Percentiles rank a stretch among this genome's conserved stretches.
Evolutionary conservation across 2,888 invertebrate species (phyloP).

Genomic region (Andrena bucephala): DNA sequence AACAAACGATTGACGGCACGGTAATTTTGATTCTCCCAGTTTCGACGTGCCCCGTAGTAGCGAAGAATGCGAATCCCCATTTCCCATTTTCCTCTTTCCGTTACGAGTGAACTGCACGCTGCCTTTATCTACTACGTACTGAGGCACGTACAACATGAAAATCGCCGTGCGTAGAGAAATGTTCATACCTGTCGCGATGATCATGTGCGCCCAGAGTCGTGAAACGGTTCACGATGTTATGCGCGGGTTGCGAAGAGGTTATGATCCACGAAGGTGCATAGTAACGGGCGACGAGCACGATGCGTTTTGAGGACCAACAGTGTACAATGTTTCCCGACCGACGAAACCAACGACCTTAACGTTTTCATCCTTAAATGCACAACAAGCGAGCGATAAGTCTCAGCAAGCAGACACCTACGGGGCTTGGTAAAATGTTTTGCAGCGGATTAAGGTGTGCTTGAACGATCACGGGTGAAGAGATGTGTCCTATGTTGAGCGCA

Average conservation of each 20-base stretch:
- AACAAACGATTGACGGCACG: conserved; percentile 7
- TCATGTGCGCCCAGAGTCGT: conserved; percentile 24
- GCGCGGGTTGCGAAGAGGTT: conserved; percentile 55
- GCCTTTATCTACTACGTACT: background rate
- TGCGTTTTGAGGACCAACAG: conserved; percentile 4
- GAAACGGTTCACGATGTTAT: conserved; percentile 35
- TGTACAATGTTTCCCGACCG: background rate
- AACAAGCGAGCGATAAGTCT: conserved; percentile 28
- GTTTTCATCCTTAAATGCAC: conserved; percentile 9
- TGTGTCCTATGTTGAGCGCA: background rate
- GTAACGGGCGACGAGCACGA: conserved; percentile 6
- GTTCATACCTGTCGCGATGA: conserved; percentile 31
- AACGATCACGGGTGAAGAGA: conserved; percentile 25
- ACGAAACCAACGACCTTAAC: conserved; percentile 1
- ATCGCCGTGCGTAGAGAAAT: conserved; percentile 2
- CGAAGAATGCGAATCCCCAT: conserved; percentile 1
- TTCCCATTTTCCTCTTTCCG: background rate
- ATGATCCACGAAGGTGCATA: conserved; percentile 53
- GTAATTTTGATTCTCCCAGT: background rate
- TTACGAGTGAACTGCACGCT: background rate
- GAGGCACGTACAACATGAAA: background rate
- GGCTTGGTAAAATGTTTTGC: conserved; percentile 38
- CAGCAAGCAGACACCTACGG: conserved; percentile 59
- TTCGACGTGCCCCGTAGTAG: background rate
- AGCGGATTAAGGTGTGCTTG: conserved; percentile 27